These are phyloP conservation scores for Amphilophus citrinellus DNA, from an alignment of 2,113 vertebrate genomes.

Conservation along the genomic window DNA sequence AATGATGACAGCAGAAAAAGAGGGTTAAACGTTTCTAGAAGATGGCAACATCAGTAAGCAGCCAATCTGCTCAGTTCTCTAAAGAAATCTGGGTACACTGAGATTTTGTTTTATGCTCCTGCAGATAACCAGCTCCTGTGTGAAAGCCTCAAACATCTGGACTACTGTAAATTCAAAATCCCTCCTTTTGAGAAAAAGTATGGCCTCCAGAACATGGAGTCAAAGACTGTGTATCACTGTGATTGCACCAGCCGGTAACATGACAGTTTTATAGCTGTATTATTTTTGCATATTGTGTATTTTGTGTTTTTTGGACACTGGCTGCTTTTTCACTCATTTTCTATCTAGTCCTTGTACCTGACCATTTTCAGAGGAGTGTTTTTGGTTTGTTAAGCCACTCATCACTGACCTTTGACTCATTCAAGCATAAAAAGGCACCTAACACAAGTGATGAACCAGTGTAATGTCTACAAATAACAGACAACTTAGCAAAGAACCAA, in stretches of 20 bases:
- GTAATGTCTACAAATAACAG: background rate
- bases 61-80: background rate
- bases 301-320: background rate
- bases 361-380: too few species aligned
- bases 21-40: background rate
- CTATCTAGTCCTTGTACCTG: too few species aligned
- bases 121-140: conserved; percentile 55
- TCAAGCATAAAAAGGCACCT: too few species aligned
- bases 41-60: background rate
- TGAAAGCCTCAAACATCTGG: conserved; percentile 68
- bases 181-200: conserved; percentile 80
- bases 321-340: too few species aligned
- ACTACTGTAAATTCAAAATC: conserved; percentile 80
- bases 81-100: background rate
- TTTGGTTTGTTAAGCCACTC: too few species aligned
- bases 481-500: background rate
- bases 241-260: conserved; percentile 84
- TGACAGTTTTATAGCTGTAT: background rate
- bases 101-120: background rate
- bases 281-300: background rate
- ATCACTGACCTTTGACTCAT: too few species aligned
- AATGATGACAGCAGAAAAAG: background rate
- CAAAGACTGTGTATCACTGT: conserved; percentile 82
- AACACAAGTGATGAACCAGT: background rate
- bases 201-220: conserved; percentile 77